Conservation (phyloP, 2,113 vertebrate species). For the Dryoscopus gambensis region DNA sequence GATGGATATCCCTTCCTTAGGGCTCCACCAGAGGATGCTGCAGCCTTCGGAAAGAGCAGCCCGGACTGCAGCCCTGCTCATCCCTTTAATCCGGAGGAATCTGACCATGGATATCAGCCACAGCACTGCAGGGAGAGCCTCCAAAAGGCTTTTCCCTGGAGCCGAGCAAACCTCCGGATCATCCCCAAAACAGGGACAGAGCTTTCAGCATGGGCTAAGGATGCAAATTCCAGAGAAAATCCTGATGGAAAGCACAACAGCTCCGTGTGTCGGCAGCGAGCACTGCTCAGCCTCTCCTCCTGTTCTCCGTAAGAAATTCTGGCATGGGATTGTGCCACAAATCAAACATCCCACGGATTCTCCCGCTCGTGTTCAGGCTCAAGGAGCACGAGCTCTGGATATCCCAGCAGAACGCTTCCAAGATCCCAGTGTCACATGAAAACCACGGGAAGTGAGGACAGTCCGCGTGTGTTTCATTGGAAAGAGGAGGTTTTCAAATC, state of each 20-base stretch:
- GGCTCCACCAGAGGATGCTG: slow-evolving; percentile 51
- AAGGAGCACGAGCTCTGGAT: background rate
- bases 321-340: background rate
- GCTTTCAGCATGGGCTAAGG: background rate
- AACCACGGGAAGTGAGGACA: background rate
- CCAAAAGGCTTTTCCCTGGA: background rate
- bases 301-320: background rate
- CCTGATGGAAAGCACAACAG: background rate
- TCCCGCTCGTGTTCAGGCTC: background rate
- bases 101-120: background rate
- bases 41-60: background rate
- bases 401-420: background rate
- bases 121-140: background rate
- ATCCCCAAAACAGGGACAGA: background rate
- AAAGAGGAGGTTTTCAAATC: background rate
- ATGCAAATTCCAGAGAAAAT: slow-evolving; percentile 3
- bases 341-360: background rate
- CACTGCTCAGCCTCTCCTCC: background rate
- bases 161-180: background rate
- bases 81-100: background rate
- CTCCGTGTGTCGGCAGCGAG: background rate
- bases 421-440: background rate
- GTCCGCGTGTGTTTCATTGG: fast-evolving
- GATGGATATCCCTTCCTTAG: background rate
- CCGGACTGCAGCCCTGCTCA: background rate